phyloP scores from a whole-genome alignment of 2,888 invertebrate species.

The Amiota mariae region DNA sequence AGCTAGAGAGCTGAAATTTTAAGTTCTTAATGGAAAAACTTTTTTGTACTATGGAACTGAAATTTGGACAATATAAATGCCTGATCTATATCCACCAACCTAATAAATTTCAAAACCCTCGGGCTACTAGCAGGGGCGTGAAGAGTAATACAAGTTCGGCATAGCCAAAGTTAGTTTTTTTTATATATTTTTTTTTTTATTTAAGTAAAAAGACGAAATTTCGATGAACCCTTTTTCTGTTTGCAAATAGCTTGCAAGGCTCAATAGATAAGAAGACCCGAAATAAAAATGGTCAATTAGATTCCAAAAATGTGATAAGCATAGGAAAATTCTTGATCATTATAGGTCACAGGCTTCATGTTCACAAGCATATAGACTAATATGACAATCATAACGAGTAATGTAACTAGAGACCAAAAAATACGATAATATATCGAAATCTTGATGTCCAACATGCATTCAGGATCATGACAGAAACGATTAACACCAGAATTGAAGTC shows the following conservation, averaged over 20 bases:
- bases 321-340: conserved; percentile 76
- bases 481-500: too few species aligned
- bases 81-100: too few species aligned
- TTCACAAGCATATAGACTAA: conserved; percentile 80
- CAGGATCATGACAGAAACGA: conserved; percentile 80
- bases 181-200: too few species aligned
- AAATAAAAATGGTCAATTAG: conserved; percentile 74
- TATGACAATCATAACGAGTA: conserved; percentile 79
- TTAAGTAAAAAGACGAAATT: conserved; percentile 50
- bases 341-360: conserved; percentile 77
- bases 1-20: too few species aligned
- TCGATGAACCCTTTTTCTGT: conserved; percentile 48
- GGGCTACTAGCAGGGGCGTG: too few species aligned
- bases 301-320: conserved; percentile 76
- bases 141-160: too few species aligned
- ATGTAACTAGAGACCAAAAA: conserved; percentile 84
- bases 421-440: conserved; percentile 81
- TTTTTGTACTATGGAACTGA: too few species aligned
- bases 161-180: too few species aligned
- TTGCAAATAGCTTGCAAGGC: conserved; percentile 56
- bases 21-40: too few species aligned
- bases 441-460: conserved; percentile 84
- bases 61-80: too few species aligned
- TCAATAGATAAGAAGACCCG: conserved; percentile 74
- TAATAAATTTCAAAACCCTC: too few species aligned